Conservation (phyloP, 1,140 invertebrate species). For the Calosoma granatense region DNA sequence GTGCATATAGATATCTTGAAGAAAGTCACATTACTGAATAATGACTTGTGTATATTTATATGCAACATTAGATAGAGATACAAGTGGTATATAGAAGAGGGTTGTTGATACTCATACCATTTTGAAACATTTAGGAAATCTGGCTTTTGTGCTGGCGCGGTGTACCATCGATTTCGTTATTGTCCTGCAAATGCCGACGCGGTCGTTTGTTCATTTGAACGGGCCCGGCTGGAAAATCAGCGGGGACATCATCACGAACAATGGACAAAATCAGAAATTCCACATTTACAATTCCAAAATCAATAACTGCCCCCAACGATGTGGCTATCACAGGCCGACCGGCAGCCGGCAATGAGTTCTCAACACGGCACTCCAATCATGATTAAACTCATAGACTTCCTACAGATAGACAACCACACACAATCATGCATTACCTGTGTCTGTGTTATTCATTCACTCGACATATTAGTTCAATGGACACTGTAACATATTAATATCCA, state of each 20-base stretch:
- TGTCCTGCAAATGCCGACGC: no score
- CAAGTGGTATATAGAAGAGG: no score
- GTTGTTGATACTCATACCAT: no score
- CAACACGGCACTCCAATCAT: neutral
- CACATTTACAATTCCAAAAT: constrained; percentile 1
- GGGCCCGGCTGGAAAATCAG: neutral
- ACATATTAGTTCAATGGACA: neutral
- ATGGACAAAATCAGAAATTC: constrained; percentile 9
- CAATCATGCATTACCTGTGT: no score
- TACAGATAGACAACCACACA: no score
- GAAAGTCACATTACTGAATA: neutral
- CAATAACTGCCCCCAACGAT: neutral
- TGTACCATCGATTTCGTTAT: no score
- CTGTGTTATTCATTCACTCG: neutral
- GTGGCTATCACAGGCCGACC: neutral
- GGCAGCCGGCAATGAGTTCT: neutral
- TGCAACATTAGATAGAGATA: no score
- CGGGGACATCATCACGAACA: neutral
- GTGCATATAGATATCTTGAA: neutral
- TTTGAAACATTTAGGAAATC: no score
- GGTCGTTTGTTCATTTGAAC: no score
- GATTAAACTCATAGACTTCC: neutral
- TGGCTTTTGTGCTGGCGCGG: no score
- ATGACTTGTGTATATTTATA: no score
- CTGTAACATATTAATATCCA: neutral